Base-by-base conservation (phyloP, 2,797 vertebrate species). In the Onychomys leucogaster region DNA sequence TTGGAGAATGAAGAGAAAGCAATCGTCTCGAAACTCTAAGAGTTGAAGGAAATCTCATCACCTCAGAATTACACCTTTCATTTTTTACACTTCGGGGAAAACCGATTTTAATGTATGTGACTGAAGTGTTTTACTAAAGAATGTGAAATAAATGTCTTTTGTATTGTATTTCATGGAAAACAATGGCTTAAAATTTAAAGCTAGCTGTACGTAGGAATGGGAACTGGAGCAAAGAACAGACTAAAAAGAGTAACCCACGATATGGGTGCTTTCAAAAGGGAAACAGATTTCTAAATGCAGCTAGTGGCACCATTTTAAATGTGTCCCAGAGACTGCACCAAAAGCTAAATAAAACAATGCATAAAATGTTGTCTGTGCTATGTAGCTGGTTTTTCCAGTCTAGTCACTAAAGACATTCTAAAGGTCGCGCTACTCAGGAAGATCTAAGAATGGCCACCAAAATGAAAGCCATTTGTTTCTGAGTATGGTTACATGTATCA, bases 401-500 rank as follows among this genome's bases (percentile, higher is more conserved):
- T 67, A 76, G 81, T 83, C 86, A 89, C 59, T 65, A 57, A 96
- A 92, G 65, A 96, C 71, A 77, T 95, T 95, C 65, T 81, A 97
- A 96, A 91, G 73, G 88, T 75, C 89, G 91, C 17, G 69, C 76
- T 82, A 75, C 89, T 95, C 55, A 94, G 81, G 90, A 96, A 82
- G 10, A 1, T 77, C 55, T 11, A 34, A 96, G 85, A 95, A 61
- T 93, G 69, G 82, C 96, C 89, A 82, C 73, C 61, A 96, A 97
- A 96, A 96, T 92, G 94, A 97, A 93, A 87, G 91, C 94, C 93
- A 95, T 96, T 96, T 81, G 90, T 81, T 90, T 94, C 94, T 95
- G 94, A 97, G 88, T 95, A 76, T 96, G 97, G 95, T 96, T 94
- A 94, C 82, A 89, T 57, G 91, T 97, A 93, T 97, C 95, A 97